phyloP scores from a whole-genome alignment of 1,140 invertebrate species.

The Theocolax elegans region DNA sequence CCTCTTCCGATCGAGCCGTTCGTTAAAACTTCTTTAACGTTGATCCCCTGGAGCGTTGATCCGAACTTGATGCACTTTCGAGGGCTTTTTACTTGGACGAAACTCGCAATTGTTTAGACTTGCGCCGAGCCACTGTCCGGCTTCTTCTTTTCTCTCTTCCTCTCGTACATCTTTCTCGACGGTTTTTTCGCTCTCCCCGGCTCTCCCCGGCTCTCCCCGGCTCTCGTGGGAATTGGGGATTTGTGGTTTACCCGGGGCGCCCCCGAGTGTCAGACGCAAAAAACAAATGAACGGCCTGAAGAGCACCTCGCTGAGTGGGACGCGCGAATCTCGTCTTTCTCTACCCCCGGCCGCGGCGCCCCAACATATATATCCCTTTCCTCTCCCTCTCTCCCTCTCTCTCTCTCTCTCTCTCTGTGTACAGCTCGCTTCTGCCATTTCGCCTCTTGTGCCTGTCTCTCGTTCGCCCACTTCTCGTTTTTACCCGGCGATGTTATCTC shows the following conservation, averaged over 20 bases:
- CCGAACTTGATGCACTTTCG: conserved; percentile 27
- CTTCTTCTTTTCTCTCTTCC: not conserved
- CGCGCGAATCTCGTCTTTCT: conserved; percentile 41
- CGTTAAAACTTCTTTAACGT: conserved; percentile 34
- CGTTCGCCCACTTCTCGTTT: not conserved
- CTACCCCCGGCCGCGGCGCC: not conserved
- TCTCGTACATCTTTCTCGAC: too few species aligned
- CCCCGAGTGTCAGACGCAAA: conserved; percentile 29
- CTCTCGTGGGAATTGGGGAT: conserved; percentile 35
- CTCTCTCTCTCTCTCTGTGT: conserved; percentile 14
- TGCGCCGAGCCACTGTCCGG: not conserved
- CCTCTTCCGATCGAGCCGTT: conserved; percentile 3
- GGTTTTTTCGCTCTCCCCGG: not conserved
- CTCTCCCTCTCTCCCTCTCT: not conserved
- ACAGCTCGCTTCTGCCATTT: not conserved
- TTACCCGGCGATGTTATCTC: not conserved
- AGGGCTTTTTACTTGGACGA: conserved; percentile 31
- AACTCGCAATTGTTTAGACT: conserved; percentile 36
- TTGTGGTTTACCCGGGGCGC: conserved; percentile 19
- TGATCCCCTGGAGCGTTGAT: conserved; percentile 23
- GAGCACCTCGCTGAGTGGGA: conserved; percentile 12
- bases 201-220: not conserved
- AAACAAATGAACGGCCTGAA: conserved; percentile 30
- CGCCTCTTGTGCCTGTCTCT: conserved; percentile 27
- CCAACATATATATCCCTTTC: conserved; percentile 26